phyloP scores from a whole-genome alignment of 2,113 vertebrate genomes.

The Pontoporia blainvillei region DNA sequence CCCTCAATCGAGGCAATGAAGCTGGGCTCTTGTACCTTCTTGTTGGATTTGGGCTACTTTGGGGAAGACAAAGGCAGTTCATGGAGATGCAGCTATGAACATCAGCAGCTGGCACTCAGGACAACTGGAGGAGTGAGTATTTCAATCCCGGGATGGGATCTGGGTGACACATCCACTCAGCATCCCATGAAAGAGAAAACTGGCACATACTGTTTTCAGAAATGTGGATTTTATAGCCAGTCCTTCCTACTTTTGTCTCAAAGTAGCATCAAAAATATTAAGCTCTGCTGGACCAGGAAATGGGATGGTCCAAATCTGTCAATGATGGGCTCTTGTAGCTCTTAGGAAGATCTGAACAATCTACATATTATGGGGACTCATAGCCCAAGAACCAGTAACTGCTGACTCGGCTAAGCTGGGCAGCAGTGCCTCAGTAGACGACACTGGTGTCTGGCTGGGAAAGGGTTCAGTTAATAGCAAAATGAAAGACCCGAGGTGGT shows the following conservation, averaged over 20 bases:
- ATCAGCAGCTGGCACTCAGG: neutral
- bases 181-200: neutral
- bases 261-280: neutral
- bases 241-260: neutral
- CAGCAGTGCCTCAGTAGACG: fast-evolving
- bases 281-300: neutral
- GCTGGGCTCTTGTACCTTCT: neutral
- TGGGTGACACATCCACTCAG: neutral
- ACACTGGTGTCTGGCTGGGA: neutral
- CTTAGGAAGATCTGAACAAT: neutral
- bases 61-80: neutral
- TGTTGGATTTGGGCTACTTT: neutral
- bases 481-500: neutral
- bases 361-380: neutral
- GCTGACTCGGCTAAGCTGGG: neutral
- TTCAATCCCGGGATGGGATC: neutral
- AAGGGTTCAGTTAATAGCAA: neutral
- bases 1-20: neutral
- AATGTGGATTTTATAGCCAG: neutral
- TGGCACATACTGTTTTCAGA: neutral
- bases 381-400: neutral
- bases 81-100: neutral
- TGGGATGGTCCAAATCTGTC: neutral
- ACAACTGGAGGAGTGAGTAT: fast-evolving
- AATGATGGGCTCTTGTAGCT: neutral